phyloP scores from a whole-genome alignment of 2,888 invertebrate species.

The Dynastes hyllus region DNA sequence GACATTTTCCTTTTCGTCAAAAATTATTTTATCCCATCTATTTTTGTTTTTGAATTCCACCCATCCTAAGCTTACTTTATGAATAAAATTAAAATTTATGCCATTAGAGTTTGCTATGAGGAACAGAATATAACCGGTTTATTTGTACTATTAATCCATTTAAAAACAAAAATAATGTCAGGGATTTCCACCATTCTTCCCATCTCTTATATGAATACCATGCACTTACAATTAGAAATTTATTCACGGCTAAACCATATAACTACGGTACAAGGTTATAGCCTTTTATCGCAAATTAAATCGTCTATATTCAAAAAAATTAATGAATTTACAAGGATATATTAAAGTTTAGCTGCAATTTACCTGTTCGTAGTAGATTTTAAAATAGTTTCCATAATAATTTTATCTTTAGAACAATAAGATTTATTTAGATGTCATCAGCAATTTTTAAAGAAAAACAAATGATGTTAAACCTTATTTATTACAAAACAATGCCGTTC shows the following conservation, averaged over 20 bases:
- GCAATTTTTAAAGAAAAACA: background rate
- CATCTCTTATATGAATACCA: background rate
- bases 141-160: conserved; percentile 3
- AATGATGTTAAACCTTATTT: background rate
- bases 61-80: too few relatives aligned
- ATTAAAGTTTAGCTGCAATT: too few relatives aligned
- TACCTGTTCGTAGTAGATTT: too few relatives aligned
- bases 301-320: too few relatives aligned
- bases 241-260: background rate
- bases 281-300: conserved; percentile 4
- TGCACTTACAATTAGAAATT: background rate
- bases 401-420: background rate
- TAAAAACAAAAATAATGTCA: conserved; percentile 33
- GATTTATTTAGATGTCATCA: background rate
- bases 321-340: too few relatives aligned
- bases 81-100: conserved; percentile 10
- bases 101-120: conserved; percentile 1
- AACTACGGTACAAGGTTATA: background rate
- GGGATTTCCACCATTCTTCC: conserved; percentile 40
- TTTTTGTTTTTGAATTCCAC: background rate
- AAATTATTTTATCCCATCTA: too few relatives aligned
- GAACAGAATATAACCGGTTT: background rate
- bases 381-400: too few relatives aligned
- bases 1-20: background rate
- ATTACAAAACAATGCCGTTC: background rate